Evolutionary conservation across 2,888 invertebrate genomes (phyloP).

Genomic region (Synergus itoensis): DNA sequence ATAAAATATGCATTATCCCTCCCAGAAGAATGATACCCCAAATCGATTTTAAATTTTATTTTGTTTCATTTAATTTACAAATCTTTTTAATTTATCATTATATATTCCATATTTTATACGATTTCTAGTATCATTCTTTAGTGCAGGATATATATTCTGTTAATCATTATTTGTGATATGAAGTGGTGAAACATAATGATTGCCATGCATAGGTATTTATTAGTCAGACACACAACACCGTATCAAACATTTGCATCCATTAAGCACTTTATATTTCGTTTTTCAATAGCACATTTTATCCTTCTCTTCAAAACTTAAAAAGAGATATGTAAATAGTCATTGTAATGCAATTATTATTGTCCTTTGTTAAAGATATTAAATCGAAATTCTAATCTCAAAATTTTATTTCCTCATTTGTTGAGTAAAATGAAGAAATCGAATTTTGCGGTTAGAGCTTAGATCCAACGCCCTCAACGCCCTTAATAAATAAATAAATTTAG

Average conservation of each 20-base stretch:
- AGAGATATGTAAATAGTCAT: neutral
- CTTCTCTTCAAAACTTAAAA: neutral
- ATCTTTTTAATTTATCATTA: neutral
- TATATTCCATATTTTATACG: too few species aligned
- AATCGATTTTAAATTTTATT: neutral
- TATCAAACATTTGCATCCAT: slow-evolving; percentile 1
- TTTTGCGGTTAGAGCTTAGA: too few species aligned
- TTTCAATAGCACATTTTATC: neutral
- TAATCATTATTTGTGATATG: slow-evolving; percentile 12
- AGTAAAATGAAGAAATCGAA: too few species aligned
- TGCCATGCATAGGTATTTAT: slow-evolving; percentile 30
- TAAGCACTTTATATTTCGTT: neutral
- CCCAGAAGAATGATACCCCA: neutral
- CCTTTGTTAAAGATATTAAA: too few species aligned
- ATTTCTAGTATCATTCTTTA: neutral
- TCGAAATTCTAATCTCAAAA: too few species aligned
- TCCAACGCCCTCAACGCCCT: too few species aligned
- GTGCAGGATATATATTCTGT: slow-evolving; percentile 11
- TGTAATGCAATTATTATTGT: too few species aligned
- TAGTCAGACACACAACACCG: slow-evolving; percentile 10
- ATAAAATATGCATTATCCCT: slow-evolving; percentile 5
- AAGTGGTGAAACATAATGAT: slow-evolving; percentile 18
- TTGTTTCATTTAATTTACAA: neutral
- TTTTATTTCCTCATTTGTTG: too few species aligned
- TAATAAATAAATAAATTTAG: neutral